These are phyloP conservation scores for Drosophila busckii DNA, from an alignment of 1,140 invertebrate species.

Conservation along the genomic window DNA sequence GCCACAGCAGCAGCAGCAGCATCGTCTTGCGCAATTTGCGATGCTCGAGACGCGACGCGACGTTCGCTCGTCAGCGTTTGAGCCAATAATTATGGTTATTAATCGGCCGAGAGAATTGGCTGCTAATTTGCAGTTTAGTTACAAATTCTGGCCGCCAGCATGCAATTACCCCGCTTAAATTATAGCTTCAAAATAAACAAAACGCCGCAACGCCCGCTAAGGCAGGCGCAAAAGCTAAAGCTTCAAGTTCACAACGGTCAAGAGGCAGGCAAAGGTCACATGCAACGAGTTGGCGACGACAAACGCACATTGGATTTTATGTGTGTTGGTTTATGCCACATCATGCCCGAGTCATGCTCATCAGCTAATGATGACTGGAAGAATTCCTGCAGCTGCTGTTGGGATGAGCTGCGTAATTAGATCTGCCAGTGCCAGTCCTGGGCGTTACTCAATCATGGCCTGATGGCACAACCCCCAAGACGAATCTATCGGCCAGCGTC, in stretches of 20 bases:
- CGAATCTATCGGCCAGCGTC: slow-evolving; percentile 33
- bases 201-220: slow-evolving; percentile 71
- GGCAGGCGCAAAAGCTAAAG: slow-evolving; percentile 2
- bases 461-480: slow-evolving; percentile 69
- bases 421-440: slow-evolving; percentile 49
- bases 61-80: slow-evolving; percentile 76
- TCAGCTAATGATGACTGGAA: slow-evolving; percentile 60
- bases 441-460: slow-evolving; percentile 77
- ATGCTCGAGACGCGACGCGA: slow-evolving; percentile 13
- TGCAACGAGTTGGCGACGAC: slow-evolving; percentile 11
- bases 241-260: slow-evolving; percentile 4
- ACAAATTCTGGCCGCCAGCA: slow-evolving; percentile 79
- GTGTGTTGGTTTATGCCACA: slow-evolving; percentile 64
- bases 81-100: slow-evolving; percentile 80
- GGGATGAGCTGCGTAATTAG: slow-evolving; percentile 57
- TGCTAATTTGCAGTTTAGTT: slow-evolving; percentile 81
- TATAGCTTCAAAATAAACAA: slow-evolving; percentile 80
- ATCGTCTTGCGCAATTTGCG: slow-evolving; percentile 9
- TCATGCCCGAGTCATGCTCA: slow-evolving; percentile 42
- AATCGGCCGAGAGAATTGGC: slow-evolving; percentile 80
- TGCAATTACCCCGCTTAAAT: slow-evolving; percentile 79
- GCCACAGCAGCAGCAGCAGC: slow-evolving; percentile 7
- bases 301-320: slow-evolving; percentile 45
- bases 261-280: slow-evolving; percentile 21
- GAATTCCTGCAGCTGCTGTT: slow-evolving; percentile 1